Evolutionary conservation across 2,888 invertebrate genomes (phyloP).

Genomic region (Tyria jacobaeae): DNA sequence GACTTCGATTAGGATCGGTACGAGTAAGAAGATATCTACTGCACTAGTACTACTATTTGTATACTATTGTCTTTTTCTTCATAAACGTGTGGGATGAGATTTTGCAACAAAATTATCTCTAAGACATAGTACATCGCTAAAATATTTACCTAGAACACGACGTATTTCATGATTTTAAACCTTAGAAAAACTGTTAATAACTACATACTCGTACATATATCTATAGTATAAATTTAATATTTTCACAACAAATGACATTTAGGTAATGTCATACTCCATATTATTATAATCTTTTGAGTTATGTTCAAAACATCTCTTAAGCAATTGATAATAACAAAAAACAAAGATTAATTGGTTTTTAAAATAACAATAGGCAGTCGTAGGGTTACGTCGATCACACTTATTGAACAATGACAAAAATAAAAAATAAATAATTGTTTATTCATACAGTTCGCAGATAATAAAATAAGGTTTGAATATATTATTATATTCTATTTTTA

Average conservation of each 20-base stretch:
- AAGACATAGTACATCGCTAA: too few species aligned
- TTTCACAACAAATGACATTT: too few species aligned
- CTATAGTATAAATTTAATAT: too few species aligned
- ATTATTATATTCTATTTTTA: slow-evolving; percentile 66
- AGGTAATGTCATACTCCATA: too few species aligned
- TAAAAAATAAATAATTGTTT: slow-evolving; percentile 69
- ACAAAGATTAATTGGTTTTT: slow-evolving; percentile 78
- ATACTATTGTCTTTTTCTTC: too few species aligned
- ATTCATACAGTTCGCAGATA: slow-evolving; percentile 77
- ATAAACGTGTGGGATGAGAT: not conserved
- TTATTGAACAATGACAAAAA: slow-evolving; percentile 48
- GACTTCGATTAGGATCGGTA: too few species aligned
- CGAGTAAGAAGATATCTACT: too few species aligned
- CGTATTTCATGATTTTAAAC: too few species aligned
- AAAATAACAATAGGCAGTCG: slow-evolving; percentile 66
- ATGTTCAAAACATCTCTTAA: not conserved
- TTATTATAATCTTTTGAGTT: not conserved
- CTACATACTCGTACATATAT: too few species aligned
- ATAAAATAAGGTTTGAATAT: slow-evolving; percentile 84
- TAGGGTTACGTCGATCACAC: slow-evolving; percentile 46
- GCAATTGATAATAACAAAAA: slow-evolving; percentile 40
- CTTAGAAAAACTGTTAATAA: too few species aligned
- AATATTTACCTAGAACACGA: too few species aligned
- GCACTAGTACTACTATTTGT: too few species aligned
- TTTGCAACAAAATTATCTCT: not conserved